Evolutionary conservation across 2,888 invertebrate genomes (phyloP).

Genomic region (Stictocephala bisonia): DNA sequence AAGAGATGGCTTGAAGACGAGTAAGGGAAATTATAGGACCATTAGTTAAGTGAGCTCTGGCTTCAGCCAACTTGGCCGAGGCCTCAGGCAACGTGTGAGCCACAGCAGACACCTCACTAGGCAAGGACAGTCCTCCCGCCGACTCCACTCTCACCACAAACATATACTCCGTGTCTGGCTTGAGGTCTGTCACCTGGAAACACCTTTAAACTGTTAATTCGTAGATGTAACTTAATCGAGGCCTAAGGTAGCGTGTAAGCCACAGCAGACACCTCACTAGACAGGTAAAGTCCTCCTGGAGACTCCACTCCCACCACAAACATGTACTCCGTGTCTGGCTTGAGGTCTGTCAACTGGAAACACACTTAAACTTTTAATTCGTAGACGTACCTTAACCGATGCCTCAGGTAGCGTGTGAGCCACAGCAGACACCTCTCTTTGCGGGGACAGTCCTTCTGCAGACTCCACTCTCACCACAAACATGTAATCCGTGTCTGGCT

Average conservation of each 20-base stretch:
- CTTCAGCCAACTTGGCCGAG: constrained; percentile 71
- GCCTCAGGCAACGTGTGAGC: constrained; percentile 70
- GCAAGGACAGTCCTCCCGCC: constrained; percentile 78
- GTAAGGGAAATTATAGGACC: constrained; percentile 78
- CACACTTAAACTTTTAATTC: constrained; percentile 84
- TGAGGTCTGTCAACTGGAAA: constrained; percentile 71
- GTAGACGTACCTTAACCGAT: too few species aligned
- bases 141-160: constrained; percentile 88
- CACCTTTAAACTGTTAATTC: too few species aligned
- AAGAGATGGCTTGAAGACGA: constrained; percentile 74
- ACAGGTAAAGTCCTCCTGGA: constrained; percentile 78
- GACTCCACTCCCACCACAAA: constrained; percentile 88
- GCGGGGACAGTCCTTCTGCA: too few species aligned
- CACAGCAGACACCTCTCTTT: too few species aligned
- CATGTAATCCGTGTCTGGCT: too few species aligned
- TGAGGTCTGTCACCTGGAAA: constrained; percentile 71
- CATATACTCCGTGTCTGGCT: constrained; percentile 82
- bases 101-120: constrained; percentile 79
- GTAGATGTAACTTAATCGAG: constrained; percentile 68
- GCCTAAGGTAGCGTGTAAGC: constrained; percentile 79
- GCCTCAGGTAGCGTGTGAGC: too few species aligned
- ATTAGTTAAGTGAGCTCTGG: constrained; percentile 79
- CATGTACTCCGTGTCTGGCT: constrained; percentile 82
- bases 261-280: constrained; percentile 79
- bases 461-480: too few species aligned